Evolutionary conservation across 2,888 invertebrate genomes (phyloP), one percentile per base, ranked within the genome.

Genomic region (Plusia festucae): DNA sequence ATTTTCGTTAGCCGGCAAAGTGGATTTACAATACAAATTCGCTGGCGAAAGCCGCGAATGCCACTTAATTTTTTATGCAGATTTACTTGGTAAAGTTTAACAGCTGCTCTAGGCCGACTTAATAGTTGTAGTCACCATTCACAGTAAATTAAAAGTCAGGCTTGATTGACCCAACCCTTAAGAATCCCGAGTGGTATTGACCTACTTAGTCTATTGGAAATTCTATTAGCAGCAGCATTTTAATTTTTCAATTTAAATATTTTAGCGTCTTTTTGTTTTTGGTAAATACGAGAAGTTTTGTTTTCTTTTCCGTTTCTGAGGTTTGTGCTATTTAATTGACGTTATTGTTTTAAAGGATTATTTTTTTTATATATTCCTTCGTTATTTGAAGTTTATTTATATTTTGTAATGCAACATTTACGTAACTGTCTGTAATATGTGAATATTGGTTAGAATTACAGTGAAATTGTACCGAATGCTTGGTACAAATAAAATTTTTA

Each of bases 21-120:
- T 73, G 82, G 84, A 85, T 89, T 88, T 82, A 73, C 70, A 76
- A 78, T 76, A 84, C 76, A 83, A 86, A 84, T 83, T 76, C 27
- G 40, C 76, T 61, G 72, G 52, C 53, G 64, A 71, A 72, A 76
- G 81, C 70, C 60, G 82, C 82, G 82, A 84, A 73, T 87, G 85
- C 84, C 85, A 82, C 82, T 87, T 88, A 68, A 87, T 90, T 88
- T 89, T 90, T 90, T 88, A 91, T 88, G 88, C 84, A 90, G 85
- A 88, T 91, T 89, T 75, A 87, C 85, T 86, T 82, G 67, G 70
- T 65, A 75, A 89, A 88, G 84, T 89, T 90, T 84, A 82, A 83
- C 81, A 85, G 82, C 73, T 74, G 76, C 79, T 68, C 71, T 66
- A 76, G 79, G 79, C 86, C 76, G 77, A 81, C 82, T 88, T 87